phyloP scores from a whole-genome alignment of 2,113 vertebrate genomes.

The Pitta sordida region DNA sequence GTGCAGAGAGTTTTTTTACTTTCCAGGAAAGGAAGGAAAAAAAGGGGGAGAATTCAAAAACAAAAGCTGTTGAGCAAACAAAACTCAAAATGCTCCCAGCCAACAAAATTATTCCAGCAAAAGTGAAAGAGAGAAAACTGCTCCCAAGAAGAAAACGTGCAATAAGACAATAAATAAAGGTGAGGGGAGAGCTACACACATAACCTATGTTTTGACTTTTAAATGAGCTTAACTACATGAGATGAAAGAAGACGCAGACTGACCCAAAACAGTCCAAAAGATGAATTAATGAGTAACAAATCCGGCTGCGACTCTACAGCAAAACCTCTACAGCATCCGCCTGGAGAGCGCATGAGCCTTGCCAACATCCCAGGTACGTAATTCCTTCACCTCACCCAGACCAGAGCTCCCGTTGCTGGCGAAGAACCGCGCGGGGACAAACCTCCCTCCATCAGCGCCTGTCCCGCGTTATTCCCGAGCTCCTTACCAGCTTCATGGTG shows the following conservation, averaged over 20 bases:
- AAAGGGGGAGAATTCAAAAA: not conserved
- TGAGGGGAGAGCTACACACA: not conserved
- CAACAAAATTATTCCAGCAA: not conserved
- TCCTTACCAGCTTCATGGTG: constrained; percentile 93
- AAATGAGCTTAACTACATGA: not conserved
- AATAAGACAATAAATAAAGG: not conserved
- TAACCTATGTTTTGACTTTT: not conserved
- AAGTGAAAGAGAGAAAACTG: not conserved
- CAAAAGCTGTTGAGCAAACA: not conserved
- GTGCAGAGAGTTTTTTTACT: not conserved
- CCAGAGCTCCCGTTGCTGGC: not conserved
- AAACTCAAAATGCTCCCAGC: not conserved
- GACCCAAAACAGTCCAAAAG: not conserved
- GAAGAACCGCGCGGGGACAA: rapidly evolving
- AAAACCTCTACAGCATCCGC: not conserved
- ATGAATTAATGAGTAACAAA: not conserved
- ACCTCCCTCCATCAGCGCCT: rapidly evolving
- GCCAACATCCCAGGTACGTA: not conserved
- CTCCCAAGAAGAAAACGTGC: not conserved
- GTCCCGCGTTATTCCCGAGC: not conserved
- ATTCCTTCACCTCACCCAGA: not conserved
- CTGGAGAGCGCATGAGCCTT: not conserved
- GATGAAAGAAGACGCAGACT: not conserved
- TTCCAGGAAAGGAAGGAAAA: not conserved
- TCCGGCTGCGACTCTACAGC: not conserved